These are phyloP conservation scores for Boulengeromyrus knoepffleri DNA, from an alignment of 2,113 vertebrate genomes.

Conservation along the genomic window DNA sequence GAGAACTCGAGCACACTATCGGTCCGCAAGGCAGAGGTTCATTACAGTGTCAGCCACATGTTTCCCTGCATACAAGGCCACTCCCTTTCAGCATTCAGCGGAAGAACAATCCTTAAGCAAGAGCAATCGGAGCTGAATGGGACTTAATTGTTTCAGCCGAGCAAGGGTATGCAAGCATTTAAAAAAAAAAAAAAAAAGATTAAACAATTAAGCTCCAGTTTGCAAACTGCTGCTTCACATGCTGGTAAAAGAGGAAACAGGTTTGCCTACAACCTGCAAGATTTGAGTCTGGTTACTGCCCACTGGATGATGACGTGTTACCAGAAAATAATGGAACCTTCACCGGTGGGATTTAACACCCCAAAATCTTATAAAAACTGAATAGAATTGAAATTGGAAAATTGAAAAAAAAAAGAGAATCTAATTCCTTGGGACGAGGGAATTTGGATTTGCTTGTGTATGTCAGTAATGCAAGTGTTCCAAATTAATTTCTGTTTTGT, in stretches of 20 bases:
- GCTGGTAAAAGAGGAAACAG: constrained; percentile 4
- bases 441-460: neutral
- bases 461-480: neutral
- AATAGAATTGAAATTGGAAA: neutral
- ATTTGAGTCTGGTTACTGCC: neutral
- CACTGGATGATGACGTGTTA: neutral
- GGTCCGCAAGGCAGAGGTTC: neutral
- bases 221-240: constrained; percentile 18
- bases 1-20: neutral
- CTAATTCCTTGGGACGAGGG: neutral
- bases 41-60: neutral
- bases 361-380: neutral
- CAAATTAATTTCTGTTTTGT: neutral
- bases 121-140: neutral
- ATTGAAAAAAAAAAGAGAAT: neutral
- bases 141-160: neutral
- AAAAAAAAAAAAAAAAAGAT: constrained; percentile 37
- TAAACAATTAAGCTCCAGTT: constrained; percentile 38
- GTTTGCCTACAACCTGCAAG: neutral
- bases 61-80: neutral
- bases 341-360: neutral
- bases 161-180: constrained; percentile 27
- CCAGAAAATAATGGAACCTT: neutral
- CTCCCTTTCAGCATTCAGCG: constrained; percentile 35
- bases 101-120: constrained; percentile 49